Base-by-base conservation (phyloP, 2,888 invertebrate genomes). In the Drosophila anceps region DNA sequence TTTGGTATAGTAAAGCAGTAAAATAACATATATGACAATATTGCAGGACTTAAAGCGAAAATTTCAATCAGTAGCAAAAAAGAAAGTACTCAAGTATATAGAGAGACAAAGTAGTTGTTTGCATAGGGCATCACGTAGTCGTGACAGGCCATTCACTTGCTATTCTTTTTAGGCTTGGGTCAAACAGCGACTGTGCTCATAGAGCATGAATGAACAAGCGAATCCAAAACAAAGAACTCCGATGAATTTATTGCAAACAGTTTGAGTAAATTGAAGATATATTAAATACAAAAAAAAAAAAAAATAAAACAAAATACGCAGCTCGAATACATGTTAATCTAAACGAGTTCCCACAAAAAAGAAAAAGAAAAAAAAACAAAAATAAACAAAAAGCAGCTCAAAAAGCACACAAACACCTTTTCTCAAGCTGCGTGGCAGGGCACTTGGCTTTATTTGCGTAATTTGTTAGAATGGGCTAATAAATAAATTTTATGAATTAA, bases 381-480 rank as follows among this genome's bases (percentile, higher is more conserved):
- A 50, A 50, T 10, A 9, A 35, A 35, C 29, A 58, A 18, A 24
- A 58, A 58, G 35, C 15, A 31, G 37, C 41, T 35, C 33, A 33
- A 29, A 53, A 59, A 51, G 3, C 48, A 46, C 24, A 71, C 18
- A 76, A 58, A 24, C 41, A 73, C 10, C 57, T 55, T 60, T 54
- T 55, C 39, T 48, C 20, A 37, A 33, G 33, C 46, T 67, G 41
- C 20, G n/a, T 9, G 29, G 1, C 24, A 18, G 31, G 46, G 51
- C 68, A 63, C 60, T 73, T 75, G 39, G 50, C 27, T 46, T 67
- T 80, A 61, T 80, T 76, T 76, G 73, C 63, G 10, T 29, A 54
- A 65, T 55, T 57, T 55, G 59, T 76, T 78, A 74, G 73, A 65
- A 68, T 55, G 61, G 27, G 63, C 48, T 68, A 78, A 77, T 75